Percentiles rank a stretch among this genome's conserved stretches.
phyloP scores from a whole-genome alignment of 2,888 invertebrate species.

The Drosophila meridionalis region DNA sequence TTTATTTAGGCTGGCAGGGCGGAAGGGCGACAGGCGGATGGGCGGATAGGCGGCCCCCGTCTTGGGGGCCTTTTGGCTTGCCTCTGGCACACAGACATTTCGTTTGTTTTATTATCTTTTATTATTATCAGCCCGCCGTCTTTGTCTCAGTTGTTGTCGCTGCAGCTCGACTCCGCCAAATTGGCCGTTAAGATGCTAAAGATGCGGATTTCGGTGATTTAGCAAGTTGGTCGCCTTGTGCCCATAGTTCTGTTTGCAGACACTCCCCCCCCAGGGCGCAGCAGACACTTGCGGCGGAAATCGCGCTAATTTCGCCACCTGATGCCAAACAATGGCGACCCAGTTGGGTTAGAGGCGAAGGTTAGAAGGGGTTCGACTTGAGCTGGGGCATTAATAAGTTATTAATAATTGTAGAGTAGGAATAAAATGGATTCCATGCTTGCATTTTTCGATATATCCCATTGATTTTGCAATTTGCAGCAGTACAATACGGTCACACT shows the following conservation, averaged over 20 bases:
- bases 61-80: constrained; percentile 13
- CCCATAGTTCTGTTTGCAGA: constrained; percentile 24
- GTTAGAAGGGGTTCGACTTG: neutral
- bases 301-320: constrained; percentile 76
- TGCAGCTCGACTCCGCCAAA: constrained; percentile 52
- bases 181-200: constrained; percentile 81
- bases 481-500: too few species aligned
- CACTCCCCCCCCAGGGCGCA: constrained; percentile 18
- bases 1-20: constrained; percentile 20
- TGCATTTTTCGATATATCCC: too few species aligned
- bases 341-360: neutral
- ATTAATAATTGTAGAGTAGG: too few species aligned
- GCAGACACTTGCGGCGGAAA: constrained; percentile 64
- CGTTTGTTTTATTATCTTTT: constrained; percentile 78
- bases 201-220: constrained; percentile 75
- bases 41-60: neutral
- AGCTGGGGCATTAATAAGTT: neutral
- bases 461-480: too few species aligned
- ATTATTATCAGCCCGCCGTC: constrained; percentile 58
- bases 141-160: constrained; percentile 53
- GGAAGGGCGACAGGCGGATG: too few species aligned
- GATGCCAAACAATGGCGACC: constrained; percentile 8
- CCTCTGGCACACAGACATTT: constrained; percentile 60
- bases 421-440: too few species aligned
- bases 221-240: constrained; percentile 56